Conservation (phyloP, 2,888 invertebrate species). For the Alitta virens region DNA sequence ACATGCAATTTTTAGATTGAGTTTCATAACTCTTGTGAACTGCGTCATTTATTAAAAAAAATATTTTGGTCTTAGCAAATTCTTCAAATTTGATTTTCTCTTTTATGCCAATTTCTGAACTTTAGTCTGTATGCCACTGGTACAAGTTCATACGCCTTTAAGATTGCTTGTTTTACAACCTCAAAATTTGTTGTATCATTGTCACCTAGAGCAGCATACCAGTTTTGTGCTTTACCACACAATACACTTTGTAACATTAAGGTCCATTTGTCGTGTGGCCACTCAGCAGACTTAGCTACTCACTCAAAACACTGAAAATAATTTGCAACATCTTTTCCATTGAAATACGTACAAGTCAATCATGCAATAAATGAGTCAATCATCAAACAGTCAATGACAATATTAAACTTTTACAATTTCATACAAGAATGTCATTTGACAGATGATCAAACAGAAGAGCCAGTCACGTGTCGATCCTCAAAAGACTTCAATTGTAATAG, state of each 20-base stretch:
- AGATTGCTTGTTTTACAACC: slow-evolving; percentile 20
- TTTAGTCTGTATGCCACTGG: slow-evolving; percentile 24
- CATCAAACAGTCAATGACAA: no score
- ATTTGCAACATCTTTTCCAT: no score
- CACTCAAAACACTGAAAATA: no score
- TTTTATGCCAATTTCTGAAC: slow-evolving; percentile 18
- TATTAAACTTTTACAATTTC: no score
- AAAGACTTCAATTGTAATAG: no score
- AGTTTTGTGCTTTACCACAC: slow-evolving; percentile 21
- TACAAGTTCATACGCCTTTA: slow-evolving; percentile 25
- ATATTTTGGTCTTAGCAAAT: slow-evolving; percentile 24
- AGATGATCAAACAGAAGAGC: no score
- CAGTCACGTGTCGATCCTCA: no score
- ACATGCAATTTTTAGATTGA: slow-evolving; percentile 4
- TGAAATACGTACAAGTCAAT: no score
- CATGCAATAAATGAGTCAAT: no score
- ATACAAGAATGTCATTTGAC: no score
- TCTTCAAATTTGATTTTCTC: slow-evolving; percentile 22
- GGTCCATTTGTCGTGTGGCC: slow-evolving; percentile 3
- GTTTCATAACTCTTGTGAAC: slow-evolving; percentile 2
- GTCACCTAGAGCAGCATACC: slow-evolving; percentile 8
- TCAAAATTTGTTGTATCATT: slow-evolving; percentile 19
- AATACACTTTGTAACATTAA: slow-evolving; percentile 25
- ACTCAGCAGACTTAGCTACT: no score
- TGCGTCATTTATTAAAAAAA: slow-evolving; percentile 21